Conservation (phyloP, 1,140 invertebrate genomes). For the Cyclina sinensis region DNA sequence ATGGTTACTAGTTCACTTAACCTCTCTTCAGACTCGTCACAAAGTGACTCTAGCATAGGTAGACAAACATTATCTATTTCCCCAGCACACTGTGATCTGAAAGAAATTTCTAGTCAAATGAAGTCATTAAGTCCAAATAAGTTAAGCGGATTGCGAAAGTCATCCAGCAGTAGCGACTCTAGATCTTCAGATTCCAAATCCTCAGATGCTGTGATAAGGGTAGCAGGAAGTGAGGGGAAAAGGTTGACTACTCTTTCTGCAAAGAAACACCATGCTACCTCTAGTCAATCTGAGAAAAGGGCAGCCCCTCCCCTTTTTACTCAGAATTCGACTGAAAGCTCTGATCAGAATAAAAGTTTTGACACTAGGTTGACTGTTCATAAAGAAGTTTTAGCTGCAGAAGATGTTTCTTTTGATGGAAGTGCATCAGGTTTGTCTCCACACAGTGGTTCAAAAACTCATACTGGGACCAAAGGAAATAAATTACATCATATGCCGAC, state of each 20-base stretch:
- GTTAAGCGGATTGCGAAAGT: neutral
- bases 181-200: neutral
- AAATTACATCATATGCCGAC: constrained; percentile 8
- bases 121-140: neutral
- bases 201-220: neutral
- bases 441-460: neutral
- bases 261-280: neutral
- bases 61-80: neutral
- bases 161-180: neutral
- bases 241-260: neutral
- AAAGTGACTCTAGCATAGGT: constrained; percentile 28
- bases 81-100: constrained; percentile 10
- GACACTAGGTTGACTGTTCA: neutral
- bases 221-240: neutral
- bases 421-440: neutral
- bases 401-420: neutral
- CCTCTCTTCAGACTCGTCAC: neutral
- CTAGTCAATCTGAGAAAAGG: neutral
- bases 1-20: neutral
- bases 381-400: neutral
- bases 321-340: constrained; percentile 7
- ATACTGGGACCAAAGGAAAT: neutral
- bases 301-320: neutral
- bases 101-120: neutral
- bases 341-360: neutral